Conservation (phyloP, 2,797 vertebrate genomes). For the Spheniscus humboldti region DNA sequence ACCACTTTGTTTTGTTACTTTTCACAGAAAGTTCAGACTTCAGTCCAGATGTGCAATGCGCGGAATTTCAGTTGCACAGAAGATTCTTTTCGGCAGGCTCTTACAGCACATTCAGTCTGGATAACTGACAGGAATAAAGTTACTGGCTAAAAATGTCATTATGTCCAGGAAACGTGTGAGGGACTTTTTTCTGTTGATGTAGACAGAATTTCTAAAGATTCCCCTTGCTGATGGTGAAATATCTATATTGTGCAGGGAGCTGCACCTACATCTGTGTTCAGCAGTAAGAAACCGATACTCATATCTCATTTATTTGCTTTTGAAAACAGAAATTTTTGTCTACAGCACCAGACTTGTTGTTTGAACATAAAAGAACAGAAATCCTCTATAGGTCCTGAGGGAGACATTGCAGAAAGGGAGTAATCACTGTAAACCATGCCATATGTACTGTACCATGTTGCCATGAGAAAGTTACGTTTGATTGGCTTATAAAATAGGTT, state of each 20-base stretch:
- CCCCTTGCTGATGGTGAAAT: not conserved
- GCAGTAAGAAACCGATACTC: conserved; percentile 1
- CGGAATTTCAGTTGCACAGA: not conserved
- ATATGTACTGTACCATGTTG: conserved; percentile 51
- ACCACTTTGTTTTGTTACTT: not conserved
- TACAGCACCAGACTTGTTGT: conserved; percentile 62
- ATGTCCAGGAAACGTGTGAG: not conserved
- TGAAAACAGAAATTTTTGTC: conserved; percentile 49
- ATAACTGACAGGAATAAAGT: conserved; percentile 1
- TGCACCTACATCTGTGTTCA: not conserved
- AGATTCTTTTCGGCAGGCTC: not conserved
- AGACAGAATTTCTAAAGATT: not conserved
- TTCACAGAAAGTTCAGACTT: conserved; percentile 27
- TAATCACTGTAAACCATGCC: conserved; percentile 51
- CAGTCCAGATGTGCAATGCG: not conserved
- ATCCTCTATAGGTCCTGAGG: conserved; percentile 42
- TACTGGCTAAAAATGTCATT: conserved; percentile 21
- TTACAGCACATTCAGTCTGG: not conserved
- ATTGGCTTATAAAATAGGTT: conserved; percentile 62
- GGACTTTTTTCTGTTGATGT: conserved; percentile 6
- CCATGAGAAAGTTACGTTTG: conserved; percentile 58
- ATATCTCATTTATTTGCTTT: conserved; percentile 24
- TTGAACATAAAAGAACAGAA: conserved; percentile 68
- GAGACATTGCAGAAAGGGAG: conserved; percentile 40
- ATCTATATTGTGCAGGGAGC: not conserved